Evolutionary conservation across 2,113 vertebrate species (phyloP).

Genomic region (Cettia cetti): DNA sequence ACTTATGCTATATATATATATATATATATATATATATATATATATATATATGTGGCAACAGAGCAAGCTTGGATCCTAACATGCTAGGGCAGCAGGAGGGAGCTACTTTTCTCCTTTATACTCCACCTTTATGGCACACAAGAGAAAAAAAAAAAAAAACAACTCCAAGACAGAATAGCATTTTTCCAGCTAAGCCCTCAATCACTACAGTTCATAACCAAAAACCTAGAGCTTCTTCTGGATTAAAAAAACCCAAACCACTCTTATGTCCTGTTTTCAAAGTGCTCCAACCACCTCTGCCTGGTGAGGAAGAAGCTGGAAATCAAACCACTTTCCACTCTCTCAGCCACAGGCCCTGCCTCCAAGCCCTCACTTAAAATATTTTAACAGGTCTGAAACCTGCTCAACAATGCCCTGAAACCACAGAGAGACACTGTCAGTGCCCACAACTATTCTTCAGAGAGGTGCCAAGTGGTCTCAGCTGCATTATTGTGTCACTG

Average conservation of each 20-base stretch:
- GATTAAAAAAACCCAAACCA: neutral
- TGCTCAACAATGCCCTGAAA: neutral
- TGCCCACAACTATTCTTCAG: neutral
- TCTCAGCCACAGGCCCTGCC: accelerated
- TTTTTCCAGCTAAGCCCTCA: neutral
- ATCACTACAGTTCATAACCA: neutral
- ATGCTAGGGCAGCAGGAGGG: neutral
- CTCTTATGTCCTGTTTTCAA: neutral
- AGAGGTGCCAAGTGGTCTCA: neutral
- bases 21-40: too few species aligned
- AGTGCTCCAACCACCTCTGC: neutral
- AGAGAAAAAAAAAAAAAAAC: neutral
- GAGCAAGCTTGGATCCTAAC: neutral
- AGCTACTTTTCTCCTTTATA: neutral
- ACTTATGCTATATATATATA: too few species aligned
- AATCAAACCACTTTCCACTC: neutral
- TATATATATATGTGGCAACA: neutral
- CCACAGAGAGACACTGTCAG: neutral
- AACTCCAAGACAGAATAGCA: neutral
- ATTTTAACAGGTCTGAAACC: neutral
- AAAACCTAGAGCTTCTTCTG: neutral
- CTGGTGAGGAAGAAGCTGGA: neutral
- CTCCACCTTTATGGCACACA: neutral
- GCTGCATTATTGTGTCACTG: neutral
- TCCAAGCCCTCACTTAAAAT: neutral